These are phyloP conservation scores for Troilus luridus DNA, from an alignment of 2,888 invertebrate genomes.

Conservation along the genomic window DNA sequence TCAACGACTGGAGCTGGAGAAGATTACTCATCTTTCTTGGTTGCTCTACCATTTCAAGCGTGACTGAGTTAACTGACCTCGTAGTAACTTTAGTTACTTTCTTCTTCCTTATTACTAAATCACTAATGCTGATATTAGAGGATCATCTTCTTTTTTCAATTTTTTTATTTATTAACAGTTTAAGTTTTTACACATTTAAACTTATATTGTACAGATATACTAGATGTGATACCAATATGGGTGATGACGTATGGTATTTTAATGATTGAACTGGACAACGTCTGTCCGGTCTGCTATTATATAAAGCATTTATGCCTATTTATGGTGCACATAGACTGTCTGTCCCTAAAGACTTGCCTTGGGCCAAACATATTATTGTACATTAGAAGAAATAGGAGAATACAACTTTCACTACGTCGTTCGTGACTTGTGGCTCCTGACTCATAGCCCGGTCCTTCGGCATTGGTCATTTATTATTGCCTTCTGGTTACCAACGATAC, in stretches of 20 bases:
- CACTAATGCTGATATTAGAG: background rate
- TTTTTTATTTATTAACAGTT: background rate
- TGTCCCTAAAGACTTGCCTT: background rate
- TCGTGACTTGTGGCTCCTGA: background rate
- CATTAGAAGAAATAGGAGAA: background rate
- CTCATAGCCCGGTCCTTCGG: background rate
- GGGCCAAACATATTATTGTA: background rate
- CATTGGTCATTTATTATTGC: background rate
- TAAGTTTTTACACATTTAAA: background rate
- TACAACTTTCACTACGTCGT: background rate
- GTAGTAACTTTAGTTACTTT: background rate
- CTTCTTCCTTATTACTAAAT: conserved; percentile 24
- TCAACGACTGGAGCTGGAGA: background rate
- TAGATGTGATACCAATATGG: too few relatives aligned
- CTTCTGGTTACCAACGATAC: background rate
- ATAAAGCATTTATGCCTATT: too few relatives aligned
- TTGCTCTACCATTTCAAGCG: conserved; percentile 25
- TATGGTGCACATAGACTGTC: background rate
- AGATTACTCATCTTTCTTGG: background rate
- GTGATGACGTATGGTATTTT: too few relatives aligned
- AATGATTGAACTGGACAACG: too few relatives aligned
- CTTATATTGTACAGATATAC: background rate
- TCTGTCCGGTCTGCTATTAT: too few relatives aligned
- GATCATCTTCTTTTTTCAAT: background rate
- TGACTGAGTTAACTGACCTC: conserved; percentile 44